These are phyloP conservation scores for Cremastinae sp. DNA, from an alignment of 2,888 invertebrate genomes.

Conservation along the genomic window DNA sequence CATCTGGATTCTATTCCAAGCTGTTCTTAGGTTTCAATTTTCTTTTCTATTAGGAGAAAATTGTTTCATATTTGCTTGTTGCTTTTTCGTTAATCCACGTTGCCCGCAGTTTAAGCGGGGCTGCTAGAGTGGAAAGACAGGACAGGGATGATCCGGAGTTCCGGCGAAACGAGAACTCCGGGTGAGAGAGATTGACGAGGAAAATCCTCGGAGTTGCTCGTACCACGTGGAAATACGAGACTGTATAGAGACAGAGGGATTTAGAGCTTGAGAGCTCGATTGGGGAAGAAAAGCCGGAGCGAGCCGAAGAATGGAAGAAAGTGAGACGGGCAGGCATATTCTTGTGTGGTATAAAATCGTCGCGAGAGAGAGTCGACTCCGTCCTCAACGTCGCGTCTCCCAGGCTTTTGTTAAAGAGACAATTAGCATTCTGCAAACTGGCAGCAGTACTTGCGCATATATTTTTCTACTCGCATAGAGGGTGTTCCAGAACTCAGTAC, in stretches of 20 bases:
- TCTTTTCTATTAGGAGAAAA: too few relatives aligned
- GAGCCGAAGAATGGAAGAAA: conserved; percentile 6
- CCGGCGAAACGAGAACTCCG: not conserved
- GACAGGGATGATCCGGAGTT: not conserved
- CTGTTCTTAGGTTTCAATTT: too few relatives aligned
- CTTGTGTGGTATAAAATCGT: conserved; percentile 8
- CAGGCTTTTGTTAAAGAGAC: conserved; percentile 67
- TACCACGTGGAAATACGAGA: conserved; percentile 13
- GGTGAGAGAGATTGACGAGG: conserved; percentile 4
- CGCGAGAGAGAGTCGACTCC: conserved; percentile 33
- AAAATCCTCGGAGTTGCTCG: conserved; percentile 32
- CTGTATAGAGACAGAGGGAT: conserved; percentile 32
- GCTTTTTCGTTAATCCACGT: too few relatives aligned
- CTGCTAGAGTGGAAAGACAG: not conserved
- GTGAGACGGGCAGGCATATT: conserved; percentile 20
- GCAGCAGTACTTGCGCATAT: conserved; percentile 29
- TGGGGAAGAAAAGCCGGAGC: conserved; percentile 10
- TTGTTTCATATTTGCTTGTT: too few relatives aligned
- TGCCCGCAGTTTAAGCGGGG: too few relatives aligned
- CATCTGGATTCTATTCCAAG: too few relatives aligned
- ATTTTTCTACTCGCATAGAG: not conserved
- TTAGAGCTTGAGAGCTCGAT: conserved; percentile 45
- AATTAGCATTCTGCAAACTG: conserved; percentile 70
- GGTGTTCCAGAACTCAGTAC: too few relatives aligned
- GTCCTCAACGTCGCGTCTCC: conserved; percentile 46